Base-by-base conservation (phyloP, 2,888 invertebrate species). In the Poecilobothrus nobilitatus region DNA sequence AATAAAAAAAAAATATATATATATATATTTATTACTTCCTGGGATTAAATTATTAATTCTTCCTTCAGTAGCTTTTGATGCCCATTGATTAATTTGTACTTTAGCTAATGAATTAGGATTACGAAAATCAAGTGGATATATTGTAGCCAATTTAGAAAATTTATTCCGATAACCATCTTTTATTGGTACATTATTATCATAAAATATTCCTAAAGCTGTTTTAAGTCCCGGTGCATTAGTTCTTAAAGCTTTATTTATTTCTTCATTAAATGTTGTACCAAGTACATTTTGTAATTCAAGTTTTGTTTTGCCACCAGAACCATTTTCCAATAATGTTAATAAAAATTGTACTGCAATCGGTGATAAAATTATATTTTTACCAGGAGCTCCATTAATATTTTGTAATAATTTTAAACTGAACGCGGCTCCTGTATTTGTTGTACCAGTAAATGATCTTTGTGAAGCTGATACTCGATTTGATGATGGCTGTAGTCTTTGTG, bases 81-180 rank as follows among this genome's bases (percentile, higher is more conserved):
- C 86, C 89, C 89, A 90, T 6, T 77, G 75, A 74, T 91, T 90
- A 41, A 91, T 86, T 0, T 73, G 70, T 3, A 78, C 73, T 0
- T 84, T 82, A 0, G 87, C 81, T 9, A 71, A 72, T 0, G 74
- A 72, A 0, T 83, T 72, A 68, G 87, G 18, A 65, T 37, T 37
- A n/a, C 18, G 3, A 10, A 65, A 65, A 65, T 65, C 37, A 20
- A 22, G 34, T 7, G 2, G 10, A 3, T 20, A 7, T 5, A 20
- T n/a, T n/a, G 65, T 65, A 22, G 70, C 64, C 41, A 69, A 61
- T 12, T 70, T 69, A 12, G 68, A 68, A 9, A 37, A 68, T 41
- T 64, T 66, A 5, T 68, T 66, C 6, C 67, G 22, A 7, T 44
- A 9, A 9, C 65, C 33, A 6, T 67, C 18, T 27, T 69, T 70